A percentile compares a stretch with the other conserved stretches of the same genome.
These are phyloP conservation scores for Hydriomena furcata DNA, from an alignment of 2,888 invertebrate genomes.

Conservation along the genomic window DNA sequence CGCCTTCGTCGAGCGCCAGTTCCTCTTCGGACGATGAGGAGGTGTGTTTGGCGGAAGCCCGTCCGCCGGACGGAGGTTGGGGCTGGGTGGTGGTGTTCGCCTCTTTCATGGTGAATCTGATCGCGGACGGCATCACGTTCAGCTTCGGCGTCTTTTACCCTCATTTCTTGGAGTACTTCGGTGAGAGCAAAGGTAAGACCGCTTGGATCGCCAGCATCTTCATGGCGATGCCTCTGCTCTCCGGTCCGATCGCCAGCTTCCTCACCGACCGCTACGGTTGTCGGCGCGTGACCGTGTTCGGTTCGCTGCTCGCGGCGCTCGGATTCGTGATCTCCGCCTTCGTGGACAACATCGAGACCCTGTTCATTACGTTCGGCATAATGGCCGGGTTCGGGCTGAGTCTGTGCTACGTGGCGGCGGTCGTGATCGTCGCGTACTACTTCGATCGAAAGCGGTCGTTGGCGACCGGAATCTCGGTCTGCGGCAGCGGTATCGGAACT, in stretches of 20 bases:
- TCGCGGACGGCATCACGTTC: slow-evolving; percentile 96
- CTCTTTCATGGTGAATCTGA: slow-evolving; percentile 94
- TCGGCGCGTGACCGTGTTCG: slow-evolving; percentile 89
- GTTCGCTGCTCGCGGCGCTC: slow-evolving; percentile 88
- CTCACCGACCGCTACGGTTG: slow-evolving; percentile 93
- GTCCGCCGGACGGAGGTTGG: slow-evolving; percentile 95
- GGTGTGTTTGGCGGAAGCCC: slow-evolving; percentile 85
- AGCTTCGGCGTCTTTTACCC: slow-evolving; percentile 95
- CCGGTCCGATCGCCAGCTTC: slow-evolving; percentile 93
- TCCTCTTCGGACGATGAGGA: slow-evolving; percentile 86
- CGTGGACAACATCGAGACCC: slow-evolving; percentile 88
- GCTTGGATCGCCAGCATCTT: slow-evolving; percentile 96
- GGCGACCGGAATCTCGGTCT: slow-evolving; percentile 93
- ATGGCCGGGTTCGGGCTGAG: slow-evolving; percentile 93
- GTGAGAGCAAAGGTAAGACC: slow-evolving; percentile 92
- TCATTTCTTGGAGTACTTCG: slow-evolving; percentile 93
- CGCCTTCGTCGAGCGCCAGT: slow-evolving; percentile 70
- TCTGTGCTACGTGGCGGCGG: slow-evolving; percentile 94
- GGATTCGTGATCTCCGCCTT: slow-evolving; percentile 92
- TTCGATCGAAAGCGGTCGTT: slow-evolving; percentile 93
- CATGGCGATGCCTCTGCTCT: slow-evolving; percentile 94
- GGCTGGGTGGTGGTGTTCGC: slow-evolving; percentile 96
- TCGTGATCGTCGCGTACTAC: slow-evolving; percentile 95
- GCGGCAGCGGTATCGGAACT: slow-evolving; percentile 94
- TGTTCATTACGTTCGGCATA: slow-evolving; percentile 92